Evolutionary conservation across 2,797 vertebrate genomes (phyloP).

Genomic region (Pampus argenteus): DNA sequence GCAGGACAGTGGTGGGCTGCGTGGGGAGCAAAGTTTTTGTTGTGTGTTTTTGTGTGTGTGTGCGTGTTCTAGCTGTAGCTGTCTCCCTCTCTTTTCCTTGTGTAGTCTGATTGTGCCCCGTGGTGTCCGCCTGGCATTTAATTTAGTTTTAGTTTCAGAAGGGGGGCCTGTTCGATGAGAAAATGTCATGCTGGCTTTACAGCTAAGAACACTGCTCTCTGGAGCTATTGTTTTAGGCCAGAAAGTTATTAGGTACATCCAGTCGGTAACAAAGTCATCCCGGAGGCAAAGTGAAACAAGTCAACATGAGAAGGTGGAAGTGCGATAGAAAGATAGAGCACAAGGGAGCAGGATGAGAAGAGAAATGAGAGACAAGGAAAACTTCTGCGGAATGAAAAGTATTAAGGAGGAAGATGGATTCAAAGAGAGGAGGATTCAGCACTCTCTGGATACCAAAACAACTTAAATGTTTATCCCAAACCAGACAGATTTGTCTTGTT

Average conservation of each 20-base stretch:
- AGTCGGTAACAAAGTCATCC: conserved; percentile 43
- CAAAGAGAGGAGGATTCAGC: conserved; percentile 53
- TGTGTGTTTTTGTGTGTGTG: conserved; percentile 13
- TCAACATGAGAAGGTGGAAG: conserved; percentile 12
- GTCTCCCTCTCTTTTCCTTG: conserved; percentile 26
- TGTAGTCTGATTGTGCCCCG: conserved; percentile 78
- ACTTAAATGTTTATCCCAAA: conserved; percentile 50
- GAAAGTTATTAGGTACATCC: conserved; percentile 49
- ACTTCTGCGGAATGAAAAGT: conserved; percentile 3
- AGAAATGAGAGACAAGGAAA: conserved; percentile 28
- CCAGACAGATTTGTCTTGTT: conserved; percentile 59
- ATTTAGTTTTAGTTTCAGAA: conserved; percentile 59
- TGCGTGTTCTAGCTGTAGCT: conserved; percentile 12
- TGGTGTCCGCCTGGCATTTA: conserved; percentile 80
- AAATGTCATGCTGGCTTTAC: conserved; percentile 75
- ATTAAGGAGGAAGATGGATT: conserved; percentile 22
- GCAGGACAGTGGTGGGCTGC: conserved; percentile 49
- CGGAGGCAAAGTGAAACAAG: conserved; percentile 35
- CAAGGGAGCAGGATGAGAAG: conserved; percentile 10
- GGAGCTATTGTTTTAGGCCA: conserved; percentile 44
- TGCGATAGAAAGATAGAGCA: conserved; percentile 17
- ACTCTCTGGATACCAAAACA: conserved; percentile 32
- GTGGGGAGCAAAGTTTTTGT: conserved; percentile 14
- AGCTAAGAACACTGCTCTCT: conserved; percentile 44
- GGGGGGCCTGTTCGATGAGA: conserved; percentile 57